phyloP scores from a whole-genome alignment of 2,888 invertebrate genomes.

The Netelia melanura region DNA sequence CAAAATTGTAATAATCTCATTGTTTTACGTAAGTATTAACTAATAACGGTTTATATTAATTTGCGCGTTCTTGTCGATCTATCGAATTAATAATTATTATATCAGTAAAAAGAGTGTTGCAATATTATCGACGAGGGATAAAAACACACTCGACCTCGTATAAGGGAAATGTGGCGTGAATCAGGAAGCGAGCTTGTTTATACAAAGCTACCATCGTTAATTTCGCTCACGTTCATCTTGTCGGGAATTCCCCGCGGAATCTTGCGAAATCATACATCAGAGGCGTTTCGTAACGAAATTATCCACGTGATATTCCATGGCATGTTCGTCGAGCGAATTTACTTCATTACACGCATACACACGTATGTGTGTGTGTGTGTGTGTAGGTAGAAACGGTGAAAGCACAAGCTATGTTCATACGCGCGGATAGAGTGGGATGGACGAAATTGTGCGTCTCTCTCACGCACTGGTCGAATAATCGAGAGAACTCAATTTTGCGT shows the following conservation, averaged over 20 bases:
- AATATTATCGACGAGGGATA: background rate
- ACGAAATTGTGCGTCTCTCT: background rate
- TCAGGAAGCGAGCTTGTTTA: background rate
- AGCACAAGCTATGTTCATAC: background rate
- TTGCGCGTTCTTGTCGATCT: background rate
- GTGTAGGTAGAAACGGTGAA: background rate
- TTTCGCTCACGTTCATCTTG: slow-evolving; percentile 28
- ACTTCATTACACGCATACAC: slow-evolving; percentile 15
- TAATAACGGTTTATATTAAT: background rate
- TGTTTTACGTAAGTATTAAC: background rate
- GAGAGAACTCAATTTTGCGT: slow-evolving; percentile 28
- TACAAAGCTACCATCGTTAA: slow-evolving; percentile 32
- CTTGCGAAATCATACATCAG: slow-evolving; percentile 43
- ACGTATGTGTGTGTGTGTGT: background rate
- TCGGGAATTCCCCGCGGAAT: slow-evolving; percentile 35
- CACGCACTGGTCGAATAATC: slow-evolving; percentile 7
- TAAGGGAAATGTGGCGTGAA: background rate
- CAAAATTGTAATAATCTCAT: background rate
- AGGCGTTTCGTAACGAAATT: slow-evolving; percentile 43
- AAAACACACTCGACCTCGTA: background rate
- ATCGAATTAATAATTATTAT: background rate
- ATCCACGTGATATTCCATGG: slow-evolving; percentile 37
- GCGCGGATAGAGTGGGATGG: background rate
- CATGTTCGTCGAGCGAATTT: slow-evolving; percentile 35
- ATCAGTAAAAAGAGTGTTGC: background rate